A percentile compares a stretch with the other conserved stretches of the same genome.
These are phyloP conservation scores for Synodontis membranacea DNA, from an alignment of 2,113 vertebrate genomes.

Conservation along the genomic window DNA sequence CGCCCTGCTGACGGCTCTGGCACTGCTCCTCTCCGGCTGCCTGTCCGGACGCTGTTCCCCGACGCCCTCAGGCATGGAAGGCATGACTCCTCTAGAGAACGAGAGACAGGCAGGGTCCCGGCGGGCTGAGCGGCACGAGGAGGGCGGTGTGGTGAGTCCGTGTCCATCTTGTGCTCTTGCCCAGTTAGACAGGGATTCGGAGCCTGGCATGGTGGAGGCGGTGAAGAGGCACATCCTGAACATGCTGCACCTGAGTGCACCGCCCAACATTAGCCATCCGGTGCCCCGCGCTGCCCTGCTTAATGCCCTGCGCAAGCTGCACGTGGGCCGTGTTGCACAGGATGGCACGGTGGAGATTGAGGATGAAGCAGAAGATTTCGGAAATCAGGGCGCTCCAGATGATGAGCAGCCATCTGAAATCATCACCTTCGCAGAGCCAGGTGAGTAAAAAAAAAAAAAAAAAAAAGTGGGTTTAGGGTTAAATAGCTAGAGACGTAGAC, in stretches of 20 bases:
- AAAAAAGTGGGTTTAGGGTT: neutral
- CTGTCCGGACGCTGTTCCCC: slow-evolving; percentile 77
- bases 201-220: slow-evolving; percentile 93
- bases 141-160: slow-evolving; percentile 65
- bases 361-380: slow-evolving; percentile 74
- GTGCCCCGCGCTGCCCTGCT: slow-evolving; percentile 92
- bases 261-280: slow-evolving; percentile 90
- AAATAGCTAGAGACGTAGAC: neutral
- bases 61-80: slow-evolving; percentile 45
- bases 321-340: slow-evolving; percentile 87
- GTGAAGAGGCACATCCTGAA: slow-evolving; percentile 95
- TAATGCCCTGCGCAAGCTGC: slow-evolving; percentile 92
- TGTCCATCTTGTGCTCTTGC: slow-evolving; percentile 87
- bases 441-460: slow-evolving; percentile 60
- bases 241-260: slow-evolving; percentile 92
- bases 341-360: slow-evolving; percentile 92
- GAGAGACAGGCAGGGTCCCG: neutral
- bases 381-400: slow-evolving; percentile 68
- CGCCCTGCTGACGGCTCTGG: slow-evolving; percentile 76
- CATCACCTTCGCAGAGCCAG: slow-evolving; percentile 89
- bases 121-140: slow-evolving; percentile 57
- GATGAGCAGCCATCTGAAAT: slow-evolving; percentile 88
- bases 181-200: slow-evolving; percentile 78
- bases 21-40: slow-evolving; percentile 78
- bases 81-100: neutral